phyloP scores from a whole-genome alignment of 2,888 invertebrate genomes.

The Halictus quadricinctus region DNA sequence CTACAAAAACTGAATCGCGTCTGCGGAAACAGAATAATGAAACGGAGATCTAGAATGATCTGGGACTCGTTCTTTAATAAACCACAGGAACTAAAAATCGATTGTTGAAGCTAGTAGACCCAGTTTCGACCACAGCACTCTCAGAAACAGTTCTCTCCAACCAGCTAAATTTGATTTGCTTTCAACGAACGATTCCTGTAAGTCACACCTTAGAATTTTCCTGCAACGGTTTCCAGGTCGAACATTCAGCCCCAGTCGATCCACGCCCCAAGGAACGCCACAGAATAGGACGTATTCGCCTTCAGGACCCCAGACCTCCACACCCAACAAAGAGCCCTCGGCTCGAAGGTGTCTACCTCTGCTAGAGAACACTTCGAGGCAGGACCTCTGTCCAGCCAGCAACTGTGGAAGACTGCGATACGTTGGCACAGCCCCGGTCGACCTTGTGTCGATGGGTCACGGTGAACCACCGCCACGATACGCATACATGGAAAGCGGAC shows the following conservation, averaged over 20 bases:
- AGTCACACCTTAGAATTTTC: neutral
- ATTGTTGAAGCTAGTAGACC: too few species aligned
- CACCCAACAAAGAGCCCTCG: conserved; percentile 80
- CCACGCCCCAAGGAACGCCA: conserved; percentile 68
- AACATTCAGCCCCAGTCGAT: conserved; percentile 66
- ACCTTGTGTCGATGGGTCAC: conserved; percentile 67
- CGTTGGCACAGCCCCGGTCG: conserved; percentile 72
- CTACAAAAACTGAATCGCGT: too few species aligned
- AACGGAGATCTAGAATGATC: too few species aligned
- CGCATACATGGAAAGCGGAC: conserved; percentile 73
- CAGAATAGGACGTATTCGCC: conserved; percentile 73
- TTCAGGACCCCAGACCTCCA: conserved; percentile 77
- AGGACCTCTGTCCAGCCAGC: conserved; percentile 73
- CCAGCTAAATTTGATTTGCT: neutral
- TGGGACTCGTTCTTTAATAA: too few species aligned
- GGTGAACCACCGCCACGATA: conserved; percentile 74
- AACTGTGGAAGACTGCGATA: conserved; percentile 78
- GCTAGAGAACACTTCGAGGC: conserved; percentile 70
- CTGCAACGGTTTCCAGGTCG: conserved; percentile 49
- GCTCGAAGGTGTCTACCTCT: conserved; percentile 79
- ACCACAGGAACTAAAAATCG: too few species aligned
- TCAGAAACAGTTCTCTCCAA: neutral
- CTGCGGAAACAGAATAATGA: too few species aligned
- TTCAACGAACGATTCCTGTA: neutral
- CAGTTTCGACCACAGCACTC: too few species aligned